Evolutionary conservation across 2,888 invertebrate species (phyloP).

Genomic region (Zele albiditarsus): DNA sequence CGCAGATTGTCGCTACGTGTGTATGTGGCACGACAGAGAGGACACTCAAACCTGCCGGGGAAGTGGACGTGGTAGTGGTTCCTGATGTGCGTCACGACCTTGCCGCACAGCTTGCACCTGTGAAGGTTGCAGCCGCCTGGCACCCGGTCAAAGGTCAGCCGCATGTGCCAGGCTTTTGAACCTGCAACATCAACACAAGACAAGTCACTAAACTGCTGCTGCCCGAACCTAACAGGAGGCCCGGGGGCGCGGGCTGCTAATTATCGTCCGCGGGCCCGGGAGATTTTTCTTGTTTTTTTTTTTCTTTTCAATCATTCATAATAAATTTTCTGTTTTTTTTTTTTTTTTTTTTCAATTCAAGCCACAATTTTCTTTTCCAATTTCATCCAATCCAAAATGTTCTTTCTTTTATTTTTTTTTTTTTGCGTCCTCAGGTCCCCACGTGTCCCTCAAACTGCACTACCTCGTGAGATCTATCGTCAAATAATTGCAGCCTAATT

Average conservation of each 20-base stretch:
- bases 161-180: slow-evolving; percentile 96
- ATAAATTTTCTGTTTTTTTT: not conserved
- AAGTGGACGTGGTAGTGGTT: slow-evolving; percentile 96
- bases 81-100: slow-evolving; percentile 95
- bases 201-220: slow-evolving; percentile 72
- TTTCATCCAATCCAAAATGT: not conserved
- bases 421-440: not conserved
- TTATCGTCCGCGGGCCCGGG: slow-evolving; percentile 50
- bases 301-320: slow-evolving; percentile 7
- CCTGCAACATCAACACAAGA: slow-evolving; percentile 84
- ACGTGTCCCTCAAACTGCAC: not conserved
- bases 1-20: slow-evolving; percentile 94
- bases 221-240: slow-evolving; percentile 56
- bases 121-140: slow-evolving; percentile 94
- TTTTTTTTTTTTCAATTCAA: slow-evolving; percentile 18
- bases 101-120: slow-evolving; percentile 95
- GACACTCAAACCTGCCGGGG: slow-evolving; percentile 93
- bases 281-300: slow-evolving; percentile 43
- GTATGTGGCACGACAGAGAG: slow-evolving; percentile 92
- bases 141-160: slow-evolving; percentile 94
- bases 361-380: not conserved
- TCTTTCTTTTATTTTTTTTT: not conserved
- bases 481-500: not conserved
- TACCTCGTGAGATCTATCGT: not conserved
- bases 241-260: slow-evolving; percentile 39